Conservation (phyloP, 2,888 invertebrate genomes). For the Trissolcus japonicus region DNA sequence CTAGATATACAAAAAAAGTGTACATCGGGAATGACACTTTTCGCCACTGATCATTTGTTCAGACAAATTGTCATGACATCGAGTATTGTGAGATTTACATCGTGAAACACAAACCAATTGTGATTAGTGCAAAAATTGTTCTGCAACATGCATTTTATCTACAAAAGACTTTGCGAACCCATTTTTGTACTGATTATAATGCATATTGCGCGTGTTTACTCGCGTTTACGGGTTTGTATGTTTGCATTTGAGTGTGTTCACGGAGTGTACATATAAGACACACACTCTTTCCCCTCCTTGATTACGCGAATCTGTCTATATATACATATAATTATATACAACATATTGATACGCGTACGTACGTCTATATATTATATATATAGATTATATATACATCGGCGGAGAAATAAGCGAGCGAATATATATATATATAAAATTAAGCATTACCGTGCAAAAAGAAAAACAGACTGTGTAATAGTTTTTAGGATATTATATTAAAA, state of each 20-base stretch:
- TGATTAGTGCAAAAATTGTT: conserved; percentile 26
- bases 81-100: conserved; percentile 68
- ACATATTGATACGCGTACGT: conserved; percentile 46
- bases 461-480: conserved; percentile 74
- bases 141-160: conserved; percentile 8
- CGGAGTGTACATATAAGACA: conserved; percentile 34
- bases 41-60: conserved; percentile 6
- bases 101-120: conserved; percentile 61
- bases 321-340: conserved; percentile 52
- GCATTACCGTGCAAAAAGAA: conserved; percentile 63
- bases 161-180: conserved; percentile 17
- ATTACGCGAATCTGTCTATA: conserved; percentile 51
- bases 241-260: conserved; percentile 33
- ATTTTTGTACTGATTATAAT: conserved; percentile 25
- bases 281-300: conserved; percentile 47
- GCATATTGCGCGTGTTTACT: conserved; percentile 14
- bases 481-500: conserved; percentile 61
- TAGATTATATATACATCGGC: conserved; percentile 55
- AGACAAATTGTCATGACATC: conserved; percentile 15
- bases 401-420: conserved; percentile 47
- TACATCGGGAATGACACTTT: neutral
- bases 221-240: conserved; percentile 15
- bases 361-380: conserved; percentile 58
- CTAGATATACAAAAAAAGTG: conserved; percentile 2
- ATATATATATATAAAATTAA: conserved; percentile 38